Evolutionary conservation across 2,888 invertebrate genomes (phyloP).

Genomic region (Cephus nigrinus): DNA sequence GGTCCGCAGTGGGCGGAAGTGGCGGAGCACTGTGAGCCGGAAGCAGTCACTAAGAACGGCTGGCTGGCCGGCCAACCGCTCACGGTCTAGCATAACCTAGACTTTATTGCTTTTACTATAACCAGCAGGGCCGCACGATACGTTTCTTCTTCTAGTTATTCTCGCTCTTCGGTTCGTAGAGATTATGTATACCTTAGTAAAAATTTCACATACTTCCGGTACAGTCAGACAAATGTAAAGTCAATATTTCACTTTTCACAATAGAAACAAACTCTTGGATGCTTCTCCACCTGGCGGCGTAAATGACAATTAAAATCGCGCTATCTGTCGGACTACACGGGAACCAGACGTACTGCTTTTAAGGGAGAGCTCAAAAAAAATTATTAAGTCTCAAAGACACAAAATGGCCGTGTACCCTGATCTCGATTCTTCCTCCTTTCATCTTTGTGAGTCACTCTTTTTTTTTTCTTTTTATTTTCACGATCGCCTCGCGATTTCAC

Average conservation of each 20-base stretch:
- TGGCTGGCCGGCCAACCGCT: neutral
- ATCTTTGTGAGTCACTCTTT: neutral
- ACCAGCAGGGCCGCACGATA: neutral
- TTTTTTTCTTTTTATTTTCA: neutral
- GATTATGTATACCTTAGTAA: neutral
- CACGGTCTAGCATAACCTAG: conserved; percentile 7
- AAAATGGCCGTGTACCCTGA: neutral
- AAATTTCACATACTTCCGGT: neutral
- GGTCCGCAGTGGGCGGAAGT: conserved; percentile 15
- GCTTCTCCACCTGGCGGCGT: neutral
- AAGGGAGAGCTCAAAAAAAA: neutral
- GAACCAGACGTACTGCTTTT: neutral
- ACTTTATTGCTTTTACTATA: conserved; percentile 5
- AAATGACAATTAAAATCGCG: neutral
- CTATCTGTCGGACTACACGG: neutral
- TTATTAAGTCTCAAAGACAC: neutral
- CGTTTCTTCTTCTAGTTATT: neutral
- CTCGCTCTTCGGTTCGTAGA: neutral
- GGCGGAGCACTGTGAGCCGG: conserved; percentile 18
- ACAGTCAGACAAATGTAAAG: neutral
- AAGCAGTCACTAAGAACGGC: conserved; percentile 18
- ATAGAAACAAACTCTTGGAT: neutral
- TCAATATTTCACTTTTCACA: neutral
- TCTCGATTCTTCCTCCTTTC: neutral
- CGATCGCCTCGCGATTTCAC: neutral